Evolutionary conservation across 2,888 invertebrate species (phyloP), one percentile per base, ranked within the genome.

Genomic region (Hyposoter dolosus): DNA sequence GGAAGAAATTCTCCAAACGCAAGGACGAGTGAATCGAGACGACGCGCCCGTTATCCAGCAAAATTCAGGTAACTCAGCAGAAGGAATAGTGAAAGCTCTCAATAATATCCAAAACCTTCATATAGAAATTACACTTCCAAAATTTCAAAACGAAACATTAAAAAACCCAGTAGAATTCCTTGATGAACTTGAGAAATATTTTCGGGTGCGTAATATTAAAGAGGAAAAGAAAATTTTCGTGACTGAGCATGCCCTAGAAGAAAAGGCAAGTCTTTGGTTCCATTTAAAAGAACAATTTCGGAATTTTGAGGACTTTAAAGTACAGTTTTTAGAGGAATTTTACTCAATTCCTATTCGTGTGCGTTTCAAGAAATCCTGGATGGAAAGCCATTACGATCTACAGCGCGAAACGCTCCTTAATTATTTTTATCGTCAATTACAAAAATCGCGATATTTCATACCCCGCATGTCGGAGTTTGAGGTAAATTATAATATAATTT

Each of bases 361-460:
- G 0, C 66, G 65, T 19, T 75, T 78, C 19, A 85, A 85, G 60
- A 77, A 63, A 10, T 32, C 47, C 7, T 85, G 85, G 82, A 43
- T 76, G 40, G 77, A 68, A 6, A 68, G 81, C 15, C 32, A 23
- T 43, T 85, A 45, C 15, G 35, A 47, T 40, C 9, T 63, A 12
- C 10, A 65, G 5, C 32, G 69, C 6, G 68, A 75, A 15, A 47
- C 60, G 5, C n/a, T 76, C 6, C 77, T 82, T 47, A 66, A 40
- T 7, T 82, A 66, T 77, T 77, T 40, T 60, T 83, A 81, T 53
- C 69, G 56, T 0, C 85, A 87, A 71, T 3, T 83, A 2, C 65
- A 76, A 47, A 75, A 81, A 43, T 63, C 85, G 45, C 68, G 60
- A 66, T 82, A 82, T 71, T 75, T 75, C 15, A 63, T 60, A 10